phyloP scores from a whole-genome alignment of 2,113 vertebrate species.

The Meleagris gallopavo region DNA sequence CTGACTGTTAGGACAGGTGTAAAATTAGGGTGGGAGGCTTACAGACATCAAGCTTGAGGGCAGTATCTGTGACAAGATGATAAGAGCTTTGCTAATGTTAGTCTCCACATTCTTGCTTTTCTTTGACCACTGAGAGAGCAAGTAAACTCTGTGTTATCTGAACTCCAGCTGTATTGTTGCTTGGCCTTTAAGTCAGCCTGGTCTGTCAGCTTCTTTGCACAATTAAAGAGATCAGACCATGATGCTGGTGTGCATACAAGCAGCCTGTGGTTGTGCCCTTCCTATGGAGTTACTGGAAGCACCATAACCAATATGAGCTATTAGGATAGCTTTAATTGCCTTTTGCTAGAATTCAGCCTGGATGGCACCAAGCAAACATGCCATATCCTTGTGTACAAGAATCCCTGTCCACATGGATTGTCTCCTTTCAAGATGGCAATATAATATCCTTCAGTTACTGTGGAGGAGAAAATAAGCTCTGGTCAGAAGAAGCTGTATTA shows the following conservation, averaged over 20 bases:
- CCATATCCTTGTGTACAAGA: neutral
- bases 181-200: neutral
- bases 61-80: neutral
- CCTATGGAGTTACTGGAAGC: neutral
- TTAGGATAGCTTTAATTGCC: neutral
- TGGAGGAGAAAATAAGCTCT: neutral
- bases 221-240: neutral
- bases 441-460: neutral
- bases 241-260: neutral
- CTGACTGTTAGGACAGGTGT: neutral
- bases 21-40: neutral
- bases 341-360: neutral
- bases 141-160: neutral
- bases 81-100: rapidly evolving
- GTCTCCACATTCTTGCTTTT: neutral
- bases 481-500: neutral
- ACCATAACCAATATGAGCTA: rapidly evolving
- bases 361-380: neutral
- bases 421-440: neutral
- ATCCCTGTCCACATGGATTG: neutral
- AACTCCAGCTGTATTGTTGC: neutral
- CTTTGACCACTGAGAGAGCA: neutral
- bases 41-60: neutral
- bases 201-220: neutral
- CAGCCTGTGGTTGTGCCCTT: neutral